Evolutionary conservation across 2,888 invertebrate species (phyloP).

Genomic region (Actias luna): DNA sequence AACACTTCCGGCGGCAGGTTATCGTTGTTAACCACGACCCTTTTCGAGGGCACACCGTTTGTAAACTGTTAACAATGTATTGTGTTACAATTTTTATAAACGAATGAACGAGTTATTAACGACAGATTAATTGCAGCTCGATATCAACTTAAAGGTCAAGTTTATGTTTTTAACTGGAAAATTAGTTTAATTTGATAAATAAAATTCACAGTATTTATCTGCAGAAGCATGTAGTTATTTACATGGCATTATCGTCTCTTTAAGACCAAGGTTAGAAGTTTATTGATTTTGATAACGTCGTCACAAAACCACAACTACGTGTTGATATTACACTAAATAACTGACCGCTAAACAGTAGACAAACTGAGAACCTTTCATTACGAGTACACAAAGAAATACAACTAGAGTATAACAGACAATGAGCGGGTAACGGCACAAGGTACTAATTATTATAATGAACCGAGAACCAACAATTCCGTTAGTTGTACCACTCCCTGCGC

Average conservation of each 20-base stretch:
- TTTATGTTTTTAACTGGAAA: background rate
- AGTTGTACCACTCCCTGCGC: constrained; percentile 42
- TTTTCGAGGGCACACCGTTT: constrained; percentile 59
- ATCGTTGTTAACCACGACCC: constrained; percentile 37
- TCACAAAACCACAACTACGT: constrained; percentile 22
- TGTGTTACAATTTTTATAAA: constrained; percentile 37
- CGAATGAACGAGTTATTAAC: background rate
- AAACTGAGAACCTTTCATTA: constrained; percentile 63
- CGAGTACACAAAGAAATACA: constrained; percentile 69
- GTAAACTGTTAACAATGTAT: constrained; percentile 52
- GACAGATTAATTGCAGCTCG: constrained; percentile 8
- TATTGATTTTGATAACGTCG: constrained; percentile 25
- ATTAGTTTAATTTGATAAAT: background rate
- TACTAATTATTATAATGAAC: constrained; percentile 67
- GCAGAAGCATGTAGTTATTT: background rate
- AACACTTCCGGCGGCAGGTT: constrained; percentile 52
- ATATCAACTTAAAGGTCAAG: background rate
- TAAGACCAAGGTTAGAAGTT: background rate
- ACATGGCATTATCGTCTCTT: background rate
- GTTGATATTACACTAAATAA: constrained; percentile 49
- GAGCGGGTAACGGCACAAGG: constrained; percentile 71
- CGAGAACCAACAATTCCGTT: constrained; percentile 69
- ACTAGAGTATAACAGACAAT: constrained; percentile 70
- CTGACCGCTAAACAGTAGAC: constrained; percentile 45
- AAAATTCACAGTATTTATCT: background rate